Evolutionary conservation across 2,797 vertebrate genomes (phyloP), one percentile per base, ranked within the genome.

Genomic region (Alca torda): DNA sequence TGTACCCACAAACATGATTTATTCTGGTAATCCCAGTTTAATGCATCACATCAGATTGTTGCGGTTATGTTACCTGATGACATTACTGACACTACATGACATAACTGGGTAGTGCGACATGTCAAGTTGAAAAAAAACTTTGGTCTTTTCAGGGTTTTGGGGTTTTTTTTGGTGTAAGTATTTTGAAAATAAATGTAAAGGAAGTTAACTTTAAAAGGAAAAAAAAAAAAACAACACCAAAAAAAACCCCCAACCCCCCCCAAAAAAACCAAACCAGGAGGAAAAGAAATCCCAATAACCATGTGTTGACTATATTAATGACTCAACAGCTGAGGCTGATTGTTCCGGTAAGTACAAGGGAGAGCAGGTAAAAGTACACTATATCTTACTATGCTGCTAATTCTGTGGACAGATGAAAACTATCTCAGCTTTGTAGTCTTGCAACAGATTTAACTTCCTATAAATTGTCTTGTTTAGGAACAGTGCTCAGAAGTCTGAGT

Each of bases 11-110:
- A 91, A 89, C 74, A 31, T 97, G 96, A 97, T 96, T 97, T 96
- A 97, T 96, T 96, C 67, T 56, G 76, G 84, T 96, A 96, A 93
- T 96, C 79, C 88, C 41, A 77, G 75, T 97, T 96, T 84, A 96
- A 90, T 93, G 82, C 82, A 84, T 95, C 83, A 89, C 83, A 90
- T 90, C 91, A 93, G 93, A 94, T 96, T 95, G 89, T 93, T 84
- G 79, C 83, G 85, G 78, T 91, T 94, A 92, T 56, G 84, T 68
- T 96, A 68, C 88, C 92, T 94, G 93, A 91, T 96, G 95, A 82
- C 84, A 79, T 87, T 95, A 87, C 85, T 86, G 87, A 84, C 74
- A 69, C 90, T 94, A 28, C 64, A 67, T 90, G 81, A 93, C 79
- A 88, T 90, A 75, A 90, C 70, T 75, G 83, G 37, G 74, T 96